Base-by-base conservation (phyloP, 2,797 vertebrate genomes). In the Delichon dasypus region DNA sequence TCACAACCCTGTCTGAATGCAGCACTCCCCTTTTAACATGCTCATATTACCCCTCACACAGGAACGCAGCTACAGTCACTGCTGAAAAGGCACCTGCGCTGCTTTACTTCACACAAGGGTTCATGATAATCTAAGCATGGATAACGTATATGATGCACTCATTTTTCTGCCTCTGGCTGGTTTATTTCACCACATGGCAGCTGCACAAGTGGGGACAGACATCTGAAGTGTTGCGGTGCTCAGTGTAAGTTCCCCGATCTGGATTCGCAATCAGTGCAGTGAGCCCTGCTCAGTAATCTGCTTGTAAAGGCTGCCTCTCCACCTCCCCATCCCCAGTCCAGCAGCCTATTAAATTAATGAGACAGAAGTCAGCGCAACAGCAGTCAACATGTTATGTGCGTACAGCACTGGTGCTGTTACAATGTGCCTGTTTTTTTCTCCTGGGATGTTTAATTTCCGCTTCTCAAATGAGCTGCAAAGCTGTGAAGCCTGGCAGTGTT, bases 401-500 rank as follows among this genome's bases (percentile, higher is more conserved):
- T 97, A 96, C 89, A 93, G 97, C 95, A 87, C 95, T 84, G 95
- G 97, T 96, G 97, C 98, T 94, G 95, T 97, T 97, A 97, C 97
- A 95, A 96, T 96, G 97, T 95, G 97, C 98, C 97, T 98, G 97
- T 97, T 97, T 97, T 97, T 97, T 97, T 96, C 98, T 98, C 97
- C 89, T 97, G 98, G 98, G 98, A 98, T 98, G 97, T 99, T 99
- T 99, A 98, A 99, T 99, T 99, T 99, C 99, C 98, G 98, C 98
- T 98, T 98, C 98, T 98, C 98, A 99, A 99, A 99, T 98, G 98
- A 99, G 98, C 98, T 98, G 97, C 98, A 97, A 98, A 98, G 98
- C 98, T 97, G 98, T 95, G 97, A 98, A 97, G 97, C 97, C 98
- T 98, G 98, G 98, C 97, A 98, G 98, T 96, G 97, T 96, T 98